Evolutionary conservation across 2,797 vertebrate genomes (phyloP).

Genomic region (Sphenodon punctatus): DNA sequence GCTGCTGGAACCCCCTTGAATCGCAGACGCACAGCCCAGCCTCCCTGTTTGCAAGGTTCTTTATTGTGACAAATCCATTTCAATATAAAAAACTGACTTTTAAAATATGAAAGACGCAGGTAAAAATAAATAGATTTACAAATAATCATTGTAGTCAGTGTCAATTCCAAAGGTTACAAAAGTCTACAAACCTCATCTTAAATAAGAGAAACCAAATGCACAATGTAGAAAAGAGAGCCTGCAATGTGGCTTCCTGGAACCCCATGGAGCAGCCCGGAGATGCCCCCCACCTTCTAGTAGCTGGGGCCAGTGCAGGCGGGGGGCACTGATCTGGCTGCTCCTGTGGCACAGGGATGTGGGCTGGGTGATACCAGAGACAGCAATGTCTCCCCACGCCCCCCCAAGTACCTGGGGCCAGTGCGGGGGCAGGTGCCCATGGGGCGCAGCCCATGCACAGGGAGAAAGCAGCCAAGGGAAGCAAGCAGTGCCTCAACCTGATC

Average conservation of each 20-base stretch:
- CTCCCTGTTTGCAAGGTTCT: slow-evolving; percentile 52
- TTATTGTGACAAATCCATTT: slow-evolving; percentile 71
- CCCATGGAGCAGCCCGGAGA: background rate
- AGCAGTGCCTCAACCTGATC: too few species aligned
- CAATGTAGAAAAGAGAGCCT: slow-evolving; percentile 60
- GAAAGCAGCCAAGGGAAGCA: too few species aligned
- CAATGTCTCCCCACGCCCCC: background rate
- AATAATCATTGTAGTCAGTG: slow-evolving; percentile 51
- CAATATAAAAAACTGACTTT: slow-evolving; percentile 64
- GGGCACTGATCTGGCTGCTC: too few species aligned
- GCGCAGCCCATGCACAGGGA: too few species aligned
- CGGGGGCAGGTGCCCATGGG: too few species aligned
- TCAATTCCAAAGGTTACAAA: slow-evolving; percentile 72
- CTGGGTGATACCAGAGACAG: background rate
- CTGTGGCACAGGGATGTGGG: too few species aligned
- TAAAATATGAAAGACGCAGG: slow-evolving; percentile 50
- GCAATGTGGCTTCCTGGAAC: too few species aligned
- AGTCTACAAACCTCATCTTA: slow-evolving; percentile 69
- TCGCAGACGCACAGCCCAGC: background rate
- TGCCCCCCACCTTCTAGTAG: background rate
- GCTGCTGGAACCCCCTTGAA: too few species aligned
- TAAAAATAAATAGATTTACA: slow-evolving; percentile 83
- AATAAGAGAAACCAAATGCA: slow-evolving; percentile 56
- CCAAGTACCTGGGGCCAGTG: too few species aligned
- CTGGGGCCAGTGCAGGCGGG: background rate